Evolutionary conservation across 2,113 vertebrate species (phyloP), one percentile per base, ranked within the genome.

Genomic region (Alces alces): DNA sequence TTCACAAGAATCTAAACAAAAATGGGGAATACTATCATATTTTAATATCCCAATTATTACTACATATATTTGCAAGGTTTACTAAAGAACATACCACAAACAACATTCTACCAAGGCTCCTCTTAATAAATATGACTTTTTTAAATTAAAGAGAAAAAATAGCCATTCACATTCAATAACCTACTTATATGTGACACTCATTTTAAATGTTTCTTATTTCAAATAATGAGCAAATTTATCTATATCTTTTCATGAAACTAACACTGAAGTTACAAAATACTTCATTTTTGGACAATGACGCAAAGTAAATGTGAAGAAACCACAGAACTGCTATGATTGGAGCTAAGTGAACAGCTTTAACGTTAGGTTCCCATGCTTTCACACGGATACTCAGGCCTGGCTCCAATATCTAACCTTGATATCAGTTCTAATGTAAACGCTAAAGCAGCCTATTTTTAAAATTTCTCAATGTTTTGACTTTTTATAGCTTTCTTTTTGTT

Each of bases 91-190:
- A 82, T 60, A 89, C 19, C 70, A 91, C 57, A 93, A 90, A 90
- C 36, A 90, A 95, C 60, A 57, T 66, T 54, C 80, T 95, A 89
- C 61, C 57, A 96, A 96, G 39, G 23, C 7, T 93, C n/a, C 88
- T 96, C 92, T 97, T 95, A 98, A 98, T 97, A 98, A 98, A 96
- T 97, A 97, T 47, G 64, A 86, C 87, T 95, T 93, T 91, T 96
- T 98, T 91, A 98, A 98, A 96, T 94, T 93, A 97, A 92, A 92
- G 47, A 57, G 52, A 86, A 92, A 86, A 94, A 61, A 97, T 73
- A 80, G 3, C n/a, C 43, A 88, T 66, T 98, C 82, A 94, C 43
- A 88, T 82, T 98, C 85, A 94, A 70, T 45, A 91, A 85, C 47
- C 84, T 95, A 94, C 78, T 57, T 96, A 84, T 78, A 95, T 79